Conservation (phyloP, 37 sponge, comb jelly and placozoan genomes). For the Crambe crambe region DNA sequence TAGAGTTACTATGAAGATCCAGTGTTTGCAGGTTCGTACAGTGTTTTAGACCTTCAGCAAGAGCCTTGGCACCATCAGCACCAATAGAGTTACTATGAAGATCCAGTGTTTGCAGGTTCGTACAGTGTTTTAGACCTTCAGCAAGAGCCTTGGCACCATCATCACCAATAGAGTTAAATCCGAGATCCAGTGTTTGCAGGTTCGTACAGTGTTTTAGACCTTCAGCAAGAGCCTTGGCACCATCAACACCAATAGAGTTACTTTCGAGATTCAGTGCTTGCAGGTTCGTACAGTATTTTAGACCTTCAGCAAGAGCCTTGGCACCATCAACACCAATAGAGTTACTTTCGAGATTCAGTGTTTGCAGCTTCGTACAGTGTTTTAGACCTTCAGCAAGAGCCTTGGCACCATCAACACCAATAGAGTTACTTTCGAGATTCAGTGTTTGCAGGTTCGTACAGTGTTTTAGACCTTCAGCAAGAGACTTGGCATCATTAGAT, state of each 20-base stretch:
- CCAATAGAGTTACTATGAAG: not conserved
- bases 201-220: not conserved
- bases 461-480: not conserved
- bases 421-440: not conserved
- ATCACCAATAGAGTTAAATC: not conserved
- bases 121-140: not conserved
- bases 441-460: not conserved
- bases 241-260: not conserved
- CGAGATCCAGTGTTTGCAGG: not conserved
- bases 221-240: not conserved
- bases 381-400: not conserved
- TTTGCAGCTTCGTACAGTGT: not conserved
- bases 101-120: not conserved
- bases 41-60: not conserved
- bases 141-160: not conserved
- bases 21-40: not conserved
- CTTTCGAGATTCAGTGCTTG: not conserved
- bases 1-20: not conserved
- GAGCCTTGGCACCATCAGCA: not conserved
- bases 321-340: conserved; percentile 1
- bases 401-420: not conserved
- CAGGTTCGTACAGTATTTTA: not conserved
- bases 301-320: not conserved
- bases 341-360: not conserved
- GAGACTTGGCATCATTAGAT: not conserved